These are phyloP conservation scores for Agrotis segetum DNA, from an alignment of 2,888 invertebrate species.

Conservation along the genomic window DNA sequence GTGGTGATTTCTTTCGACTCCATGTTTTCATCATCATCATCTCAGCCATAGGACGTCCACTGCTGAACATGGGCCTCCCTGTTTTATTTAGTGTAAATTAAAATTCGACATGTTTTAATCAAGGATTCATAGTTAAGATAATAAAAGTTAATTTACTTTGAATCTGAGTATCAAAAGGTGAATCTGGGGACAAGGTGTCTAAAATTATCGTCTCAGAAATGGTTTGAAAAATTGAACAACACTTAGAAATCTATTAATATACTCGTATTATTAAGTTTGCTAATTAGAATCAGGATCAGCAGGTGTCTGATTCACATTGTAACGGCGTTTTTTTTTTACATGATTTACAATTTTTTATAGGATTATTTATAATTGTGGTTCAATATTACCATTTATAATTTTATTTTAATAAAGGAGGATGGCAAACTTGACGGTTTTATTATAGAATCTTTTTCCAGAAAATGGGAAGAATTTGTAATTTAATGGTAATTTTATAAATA, in stretches of 20 bases:
- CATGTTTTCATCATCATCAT: no score
- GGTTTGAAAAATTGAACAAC: constrained; percentile 32
- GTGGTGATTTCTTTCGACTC: no score
- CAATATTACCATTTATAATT: constrained; percentile 39
- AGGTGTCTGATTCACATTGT: constrained; percentile 36
- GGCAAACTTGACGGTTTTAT: constrained; percentile 12
- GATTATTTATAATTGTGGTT: constrained; percentile 44
- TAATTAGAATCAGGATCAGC: constrained; percentile 37
- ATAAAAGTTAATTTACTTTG: constrained; percentile 41
- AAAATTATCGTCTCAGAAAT: constrained; percentile 29
- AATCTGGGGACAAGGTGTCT: constrained; percentile 19
- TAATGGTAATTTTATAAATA: constrained; percentile 7
- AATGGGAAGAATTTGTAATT: background rate
- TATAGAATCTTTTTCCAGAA: constrained; percentile 5
- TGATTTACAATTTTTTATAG: constrained; percentile 47
- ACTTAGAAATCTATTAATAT: constrained; percentile 22
- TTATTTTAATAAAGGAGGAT: constrained; percentile 23
- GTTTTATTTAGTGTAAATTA: constrained; percentile 39
- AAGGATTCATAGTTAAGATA: constrained; percentile 23
- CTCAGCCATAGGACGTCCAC: no score
- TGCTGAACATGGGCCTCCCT: no score
- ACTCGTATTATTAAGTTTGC: no score
- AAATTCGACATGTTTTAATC: constrained; percentile 39
- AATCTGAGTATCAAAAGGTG: constrained; percentile 25
- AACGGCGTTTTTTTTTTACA: constrained; percentile 42